Evolutionary conservation across 2,113 vertebrate genomes (phyloP).

Genomic region (Progne subis): DNA sequence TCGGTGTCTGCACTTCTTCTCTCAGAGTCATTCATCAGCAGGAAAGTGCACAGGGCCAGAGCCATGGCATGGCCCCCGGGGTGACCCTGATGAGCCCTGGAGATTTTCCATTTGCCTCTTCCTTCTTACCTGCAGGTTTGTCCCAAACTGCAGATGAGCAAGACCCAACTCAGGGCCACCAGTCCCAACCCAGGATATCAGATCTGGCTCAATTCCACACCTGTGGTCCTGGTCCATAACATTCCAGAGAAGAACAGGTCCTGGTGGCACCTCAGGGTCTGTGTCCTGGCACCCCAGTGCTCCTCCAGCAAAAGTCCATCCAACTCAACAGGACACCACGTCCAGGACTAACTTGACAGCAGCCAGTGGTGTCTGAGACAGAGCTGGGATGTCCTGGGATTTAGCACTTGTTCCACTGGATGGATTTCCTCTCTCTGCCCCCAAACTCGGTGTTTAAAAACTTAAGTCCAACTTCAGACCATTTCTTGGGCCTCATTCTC

Average conservation of each 20-base stretch:
- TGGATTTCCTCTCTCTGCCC: not conserved
- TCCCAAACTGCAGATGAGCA: not conserved
- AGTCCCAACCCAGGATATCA: not conserved
- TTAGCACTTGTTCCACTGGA: not conserved
- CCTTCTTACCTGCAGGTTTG: not conserved
- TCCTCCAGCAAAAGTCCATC: not conserved
- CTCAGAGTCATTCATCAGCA: not conserved
- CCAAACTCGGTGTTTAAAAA: fast-evolving
- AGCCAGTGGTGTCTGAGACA: not conserved
- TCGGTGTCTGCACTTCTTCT: not conserved
- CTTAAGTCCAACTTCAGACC: not conserved
- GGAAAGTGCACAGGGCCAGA: not conserved
- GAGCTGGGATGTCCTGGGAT: not conserved
- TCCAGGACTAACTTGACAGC: too few relatives aligned
- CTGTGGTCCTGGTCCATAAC: not conserved
- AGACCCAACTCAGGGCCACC: not conserved
- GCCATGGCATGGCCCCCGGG: fast-evolving
- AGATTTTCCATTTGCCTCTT: not conserved
- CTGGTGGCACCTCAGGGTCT: not conserved
- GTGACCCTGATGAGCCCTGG: not conserved
- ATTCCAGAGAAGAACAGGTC: not conserved
- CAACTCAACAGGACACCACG: not conserved
- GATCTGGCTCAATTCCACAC: not conserved
- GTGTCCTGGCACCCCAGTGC: not conserved
- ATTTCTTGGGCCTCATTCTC: not conserved